Base-by-base conservation (phyloP, 2,888 invertebrate genomes). In the Adineta ricciae region DNA sequence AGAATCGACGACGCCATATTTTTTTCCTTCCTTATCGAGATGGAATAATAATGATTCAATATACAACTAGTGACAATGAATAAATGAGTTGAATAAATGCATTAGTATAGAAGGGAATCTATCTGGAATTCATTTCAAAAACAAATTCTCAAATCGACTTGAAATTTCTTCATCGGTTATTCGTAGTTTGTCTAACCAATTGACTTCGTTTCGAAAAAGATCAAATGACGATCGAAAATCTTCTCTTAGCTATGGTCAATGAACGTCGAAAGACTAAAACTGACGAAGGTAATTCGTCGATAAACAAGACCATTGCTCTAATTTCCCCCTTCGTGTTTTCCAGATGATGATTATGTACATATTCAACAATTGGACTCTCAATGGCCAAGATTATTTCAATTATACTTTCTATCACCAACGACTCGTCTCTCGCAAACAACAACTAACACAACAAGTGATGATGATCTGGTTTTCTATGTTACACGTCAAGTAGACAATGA, bases 301-400 rank as follows among this genome's bases (percentile, higher is more conserved):
- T 8, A 3, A 5, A 46, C 11, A 78, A 41, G 24, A 41, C 2
- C 7, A 5, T n/a, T 3, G 2, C 9, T 24, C 2, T 41, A 2
- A 9, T 9, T 16, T 36, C n/a, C 14, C 0, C 9, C 2, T 9
- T 41, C n/a, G 8, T 36, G n/a, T n/a, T n/a, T 24, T 19, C 4
- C n/a, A 78, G 78, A 78, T 78, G 78, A 78, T 41, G 78, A 78
- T 41, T 41, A 78, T 78, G 78, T 78, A n/a, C 41, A 41, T 38
- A 41, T 78, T 14, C 78, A 78, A 78, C 78, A 78, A 78, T 41
- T n/a, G 1, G 41, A 78, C 41, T 78, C 78, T 41, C 38, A 78
- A 41, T 78, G 78, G 78, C 78, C 78, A 0, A 78, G 24, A 78
- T 11, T 78, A 78, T 78, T 78, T 32, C 19, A 41, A 16, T 41